These are phyloP conservation scores for Alethe diademata DNA, from an alignment of 2,113 vertebrate genomes.

Conservation along the genomic window DNA sequence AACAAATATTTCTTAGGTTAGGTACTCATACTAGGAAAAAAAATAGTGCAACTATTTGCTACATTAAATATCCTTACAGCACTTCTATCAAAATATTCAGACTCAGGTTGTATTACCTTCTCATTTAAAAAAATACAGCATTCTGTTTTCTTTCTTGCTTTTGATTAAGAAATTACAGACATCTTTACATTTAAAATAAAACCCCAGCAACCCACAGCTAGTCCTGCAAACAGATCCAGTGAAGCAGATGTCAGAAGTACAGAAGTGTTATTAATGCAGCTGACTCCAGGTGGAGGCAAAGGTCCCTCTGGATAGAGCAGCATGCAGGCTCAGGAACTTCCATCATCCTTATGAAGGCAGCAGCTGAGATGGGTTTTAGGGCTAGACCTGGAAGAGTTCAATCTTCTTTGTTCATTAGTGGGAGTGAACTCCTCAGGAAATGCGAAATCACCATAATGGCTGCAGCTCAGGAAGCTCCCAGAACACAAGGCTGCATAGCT, in stretches of 20 bases:
- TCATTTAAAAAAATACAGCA: slow-evolving; percentile 52
- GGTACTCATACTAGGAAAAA: slow-evolving; percentile 5
- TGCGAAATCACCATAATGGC: accelerated
- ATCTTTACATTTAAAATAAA: slow-evolving; percentile 23
- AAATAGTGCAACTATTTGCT: slow-evolving; percentile 42
- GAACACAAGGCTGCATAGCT: background rate
- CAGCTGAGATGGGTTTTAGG: background rate
- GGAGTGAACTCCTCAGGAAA: background rate
- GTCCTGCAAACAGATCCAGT: background rate
- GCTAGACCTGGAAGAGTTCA: background rate
- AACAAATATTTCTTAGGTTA: background rate
- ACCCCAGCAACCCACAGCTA: background rate
- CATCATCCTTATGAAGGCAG: background rate
- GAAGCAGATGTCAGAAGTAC: background rate
- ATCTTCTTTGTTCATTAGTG: background rate
- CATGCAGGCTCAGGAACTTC: background rate
- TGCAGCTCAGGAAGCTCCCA: background rate
- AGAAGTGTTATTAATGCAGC: background rate
- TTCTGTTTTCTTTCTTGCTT: slow-evolving; percentile 1
- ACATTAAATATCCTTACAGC: background rate
- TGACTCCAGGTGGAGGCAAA: slow-evolving; percentile 38
- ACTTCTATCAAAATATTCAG: slow-evolving; percentile 49
- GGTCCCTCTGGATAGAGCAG: background rate
- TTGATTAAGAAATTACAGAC: background rate
- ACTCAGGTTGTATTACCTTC: background rate